Percentiles rank a stretch among this genome's conserved stretches.
Evolutionary conservation across 2,113 vertebrate species (phyloP).

Genomic region (Amblyornis subalaris): DNA sequence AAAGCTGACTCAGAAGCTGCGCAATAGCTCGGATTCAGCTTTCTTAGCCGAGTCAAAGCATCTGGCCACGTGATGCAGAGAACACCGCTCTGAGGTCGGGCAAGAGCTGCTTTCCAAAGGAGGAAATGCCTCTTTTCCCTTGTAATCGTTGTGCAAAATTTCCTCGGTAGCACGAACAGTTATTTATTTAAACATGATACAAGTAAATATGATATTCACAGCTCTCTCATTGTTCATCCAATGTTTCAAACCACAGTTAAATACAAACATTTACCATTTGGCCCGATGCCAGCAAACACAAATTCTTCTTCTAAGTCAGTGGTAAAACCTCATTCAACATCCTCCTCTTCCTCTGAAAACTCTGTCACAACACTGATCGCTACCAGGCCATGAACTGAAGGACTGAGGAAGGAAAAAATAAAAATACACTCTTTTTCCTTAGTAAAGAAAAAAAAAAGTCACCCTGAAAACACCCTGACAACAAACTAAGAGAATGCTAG

Average conservation of each 20-base stretch:
- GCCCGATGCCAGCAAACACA: background rate
- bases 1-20: constrained; percentile 48
- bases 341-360: background rate
- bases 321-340: background rate
- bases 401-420: background rate
- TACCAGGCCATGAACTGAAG: background rate
- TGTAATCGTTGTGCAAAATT: background rate
- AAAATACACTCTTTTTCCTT: background rate
- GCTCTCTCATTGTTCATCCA: background rate
- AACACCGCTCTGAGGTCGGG: background rate
- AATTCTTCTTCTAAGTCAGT: background rate
- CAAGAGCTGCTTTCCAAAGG: constrained; percentile 23
- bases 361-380: background rate
- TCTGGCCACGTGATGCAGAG: background rate
- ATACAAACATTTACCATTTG: constrained; percentile 8
- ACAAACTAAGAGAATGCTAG: background rate
- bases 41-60: constrained; percentile 40
- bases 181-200: background rate
- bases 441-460: background rate
- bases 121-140: constrained; percentile 28
- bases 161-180: background rate
- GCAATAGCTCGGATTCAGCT: constrained; percentile 43
- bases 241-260: background rate
- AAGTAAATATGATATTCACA: background rate
- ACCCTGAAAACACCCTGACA: background rate